A percentile compares a stretch with the other conserved stretches of the same genome.
phyloP scores from a whole-genome alignment of 2,113 vertebrate species.

The Hippocampus mohnikei region DNA sequence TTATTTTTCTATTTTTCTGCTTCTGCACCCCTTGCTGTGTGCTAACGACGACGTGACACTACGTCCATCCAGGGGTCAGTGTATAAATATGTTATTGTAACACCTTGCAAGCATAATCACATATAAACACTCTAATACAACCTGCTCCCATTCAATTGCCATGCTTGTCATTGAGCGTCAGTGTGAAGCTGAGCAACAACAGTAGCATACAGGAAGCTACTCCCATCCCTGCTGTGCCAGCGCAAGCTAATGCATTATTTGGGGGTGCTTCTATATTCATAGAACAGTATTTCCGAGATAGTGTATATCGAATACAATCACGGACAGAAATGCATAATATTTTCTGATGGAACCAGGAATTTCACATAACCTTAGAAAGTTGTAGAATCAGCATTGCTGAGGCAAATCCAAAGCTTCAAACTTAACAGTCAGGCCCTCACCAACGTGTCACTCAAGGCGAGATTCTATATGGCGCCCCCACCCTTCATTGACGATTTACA shows the following conservation, averaged over 20 bases:
- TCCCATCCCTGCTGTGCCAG: conserved; percentile 31
- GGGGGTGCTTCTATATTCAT: conserved; percentile 41
- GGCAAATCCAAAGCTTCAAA: neutral
- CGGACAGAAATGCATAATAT: neutral
- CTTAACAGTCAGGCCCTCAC: neutral
- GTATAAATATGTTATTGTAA: neutral
- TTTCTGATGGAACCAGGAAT: neutral
- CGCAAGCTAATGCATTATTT: conserved; percentile 57
- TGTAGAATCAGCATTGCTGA: neutral
- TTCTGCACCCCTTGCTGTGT: conserved; percentile 14
- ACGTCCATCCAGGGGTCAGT: neutral
- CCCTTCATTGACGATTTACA: no score
- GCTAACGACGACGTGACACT: conserved; percentile 22
- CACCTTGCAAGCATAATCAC: conserved; percentile 9
- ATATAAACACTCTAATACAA: neutral
- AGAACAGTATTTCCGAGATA: conserved; percentile 19
- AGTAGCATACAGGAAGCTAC: conserved; percentile 30
- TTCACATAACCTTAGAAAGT: neutral
- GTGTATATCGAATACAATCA: conserved; percentile 25
- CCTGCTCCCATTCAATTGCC: neutral
- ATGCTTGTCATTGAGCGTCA: conserved; percentile 26
- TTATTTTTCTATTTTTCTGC: conserved; percentile 20
- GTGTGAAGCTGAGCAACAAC: conserved; percentile 15
- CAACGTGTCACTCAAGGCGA: no score
- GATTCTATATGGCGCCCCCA: no score